Base-by-base conservation (phyloP, 92 coral and sea anemone species). In the Blastomussa wellsi region DNA sequence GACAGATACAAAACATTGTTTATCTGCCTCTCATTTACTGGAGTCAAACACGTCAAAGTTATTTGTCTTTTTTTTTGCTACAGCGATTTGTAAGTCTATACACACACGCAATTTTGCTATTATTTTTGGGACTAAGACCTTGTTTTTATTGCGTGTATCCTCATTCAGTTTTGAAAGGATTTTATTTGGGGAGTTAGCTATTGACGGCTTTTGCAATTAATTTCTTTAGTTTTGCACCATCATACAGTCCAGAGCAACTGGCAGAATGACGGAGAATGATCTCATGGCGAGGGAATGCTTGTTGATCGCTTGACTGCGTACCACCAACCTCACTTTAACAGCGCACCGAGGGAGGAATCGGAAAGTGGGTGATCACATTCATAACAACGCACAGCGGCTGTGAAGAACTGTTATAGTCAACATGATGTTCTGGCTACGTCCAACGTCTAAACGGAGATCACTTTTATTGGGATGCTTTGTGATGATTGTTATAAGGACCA, bases 401-500 rank as follows among this genome's bases (percentile, higher is more conserved):
- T 39, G 78, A 82, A 82, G 86, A 73, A 72, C 78, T 10, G 33
- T 49, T n/a, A 24, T 15, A 38, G 74, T 8, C 20, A 74, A 60
- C 13, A 90, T 78, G 90, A 90, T 86, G 70, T 38, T 90, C 66
- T 86, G 72, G 39, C 41, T 87, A 32, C 76, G 93, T n/a, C 88
- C 93, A 16, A 84, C 93, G 14, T 82, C 90, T 5, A 94, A 90
- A 53, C 77, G 93, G 48, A 91, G 89, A 62, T 72, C 95, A 4
- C 84, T 94, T 48, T 59, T 90, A 4, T 87, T 89, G 62, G 93
- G 94, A 3, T 90, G 93, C n/a, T 80, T 92, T 44, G 81, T 86
- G 14, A 29, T 94, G 55, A 84, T 94, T 44, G 64, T 88, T 29
- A 65, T 94, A 20, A 88, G 93, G 86, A 84, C 92, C 68, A 87